A percentile compares a stretch with the other conserved stretches of the same genome.
These are phyloP conservation scores for Drosophila paucipuncta DNA, from an alignment of 2,888 invertebrate genomes.

Conservation along the genomic window DNA sequence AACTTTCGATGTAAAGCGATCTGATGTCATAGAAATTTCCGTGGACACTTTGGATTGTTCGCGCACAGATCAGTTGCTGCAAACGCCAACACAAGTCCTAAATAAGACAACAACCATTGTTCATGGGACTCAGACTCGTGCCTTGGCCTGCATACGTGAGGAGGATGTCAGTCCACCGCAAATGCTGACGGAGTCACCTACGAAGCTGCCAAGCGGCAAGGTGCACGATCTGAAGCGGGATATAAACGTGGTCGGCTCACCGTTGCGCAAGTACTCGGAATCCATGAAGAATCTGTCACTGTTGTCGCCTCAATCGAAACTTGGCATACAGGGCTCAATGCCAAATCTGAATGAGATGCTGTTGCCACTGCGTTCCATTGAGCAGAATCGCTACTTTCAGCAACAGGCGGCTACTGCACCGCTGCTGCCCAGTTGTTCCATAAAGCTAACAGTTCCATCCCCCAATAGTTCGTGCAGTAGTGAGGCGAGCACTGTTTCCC, in stretches of 20 bases:
- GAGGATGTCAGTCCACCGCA: constrained; percentile 71
- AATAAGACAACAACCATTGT: constrained; percentile 81
- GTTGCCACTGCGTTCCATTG: constrained; percentile 83
- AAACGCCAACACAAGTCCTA: constrained; percentile 44
- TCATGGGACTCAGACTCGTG: constrained; percentile 64
- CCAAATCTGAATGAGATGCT: constrained; percentile 85
- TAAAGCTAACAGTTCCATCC: constrained; percentile 35
- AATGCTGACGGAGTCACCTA: neutral
- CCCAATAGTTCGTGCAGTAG: constrained; percentile 70
- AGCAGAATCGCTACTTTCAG: constrained; percentile 84
- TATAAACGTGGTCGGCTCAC: constrained; percentile 82
- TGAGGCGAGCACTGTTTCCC: constrained; percentile 72
- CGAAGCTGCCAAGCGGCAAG: constrained; percentile 25
- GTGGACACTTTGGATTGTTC: constrained; percentile 67
- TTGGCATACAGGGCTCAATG: constrained; percentile 84
- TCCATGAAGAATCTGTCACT: constrained; percentile 84
- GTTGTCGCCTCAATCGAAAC: constrained; percentile 70
- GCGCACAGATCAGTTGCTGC: constrained; percentile 29
- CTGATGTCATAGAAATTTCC: constrained; percentile 62
- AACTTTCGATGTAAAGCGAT: constrained; percentile 81
- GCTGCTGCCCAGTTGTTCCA: constrained; percentile 6
- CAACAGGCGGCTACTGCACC: constrained; percentile 5
- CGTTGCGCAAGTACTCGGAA: constrained; percentile 83
- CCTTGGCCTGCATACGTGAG: constrained; percentile 81
- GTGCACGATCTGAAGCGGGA: constrained; percentile 78